Evolutionary conservation across 2,888 invertebrate species (phyloP).

Genomic region (Gordius sp.): DNA sequence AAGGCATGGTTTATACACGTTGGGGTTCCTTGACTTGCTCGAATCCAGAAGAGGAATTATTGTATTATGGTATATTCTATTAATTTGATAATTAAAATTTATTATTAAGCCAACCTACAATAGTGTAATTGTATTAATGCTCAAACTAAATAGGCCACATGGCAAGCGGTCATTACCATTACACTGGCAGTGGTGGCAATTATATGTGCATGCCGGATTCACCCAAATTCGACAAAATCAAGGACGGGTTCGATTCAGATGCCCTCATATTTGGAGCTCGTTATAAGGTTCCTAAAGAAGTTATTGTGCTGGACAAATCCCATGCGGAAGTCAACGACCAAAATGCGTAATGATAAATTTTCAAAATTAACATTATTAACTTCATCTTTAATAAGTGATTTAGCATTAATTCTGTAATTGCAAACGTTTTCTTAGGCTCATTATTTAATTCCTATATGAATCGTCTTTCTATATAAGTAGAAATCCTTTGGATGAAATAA

Average conservation of each 20-base stretch:
- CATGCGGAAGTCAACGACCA: not conserved
- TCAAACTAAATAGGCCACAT: slow-evolving; percentile 14
- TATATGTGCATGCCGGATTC: slow-evolving; percentile 7
- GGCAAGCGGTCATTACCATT: slow-evolving; percentile 15
- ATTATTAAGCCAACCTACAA: too few species aligned
- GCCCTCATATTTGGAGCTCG: not conserved
- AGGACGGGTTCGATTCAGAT: slow-evolving; percentile 3
- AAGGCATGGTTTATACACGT: not conserved
- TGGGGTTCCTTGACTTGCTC: slow-evolving; percentile 11
- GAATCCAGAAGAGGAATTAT: not conserved
- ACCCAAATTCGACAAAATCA: not conserved
- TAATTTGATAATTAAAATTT: too few species aligned
- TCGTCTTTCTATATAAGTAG: too few species aligned
- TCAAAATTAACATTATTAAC: too few species aligned
- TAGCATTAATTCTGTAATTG: too few species aligned
- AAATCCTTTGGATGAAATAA: too few species aligned
- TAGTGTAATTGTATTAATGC: too few species aligned
- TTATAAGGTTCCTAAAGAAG: not conserved
- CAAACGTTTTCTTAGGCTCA: too few species aligned
- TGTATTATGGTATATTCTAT: slow-evolving; percentile 12
- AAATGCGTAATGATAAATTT: slow-evolving; percentile 15
- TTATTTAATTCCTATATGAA: too few species aligned
- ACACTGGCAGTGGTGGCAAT: slow-evolving; percentile 14
- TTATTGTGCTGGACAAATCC: not conserved
- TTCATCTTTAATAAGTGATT: too few species aligned